Conservation (phyloP, 2,113 vertebrate genomes). For the Brachirus orientalis region DNA sequence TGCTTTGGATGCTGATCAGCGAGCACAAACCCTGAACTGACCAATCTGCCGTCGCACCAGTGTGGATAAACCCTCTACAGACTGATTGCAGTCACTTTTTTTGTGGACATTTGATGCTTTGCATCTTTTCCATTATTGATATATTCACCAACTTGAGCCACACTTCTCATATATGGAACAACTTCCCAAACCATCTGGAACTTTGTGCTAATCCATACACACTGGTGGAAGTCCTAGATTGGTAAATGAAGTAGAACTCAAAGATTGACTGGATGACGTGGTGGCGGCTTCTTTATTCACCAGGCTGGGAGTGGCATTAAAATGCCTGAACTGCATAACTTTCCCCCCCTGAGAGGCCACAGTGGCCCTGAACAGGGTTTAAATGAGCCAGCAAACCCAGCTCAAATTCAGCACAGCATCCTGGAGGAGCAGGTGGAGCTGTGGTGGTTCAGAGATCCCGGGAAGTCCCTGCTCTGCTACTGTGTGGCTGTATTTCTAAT, state of each 20-base stretch:
- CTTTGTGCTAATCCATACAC: neutral
- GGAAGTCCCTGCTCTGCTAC: slow-evolving; percentile 92
- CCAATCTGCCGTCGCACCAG: neutral
- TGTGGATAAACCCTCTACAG: slow-evolving; percentile 3
- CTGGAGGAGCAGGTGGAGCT: slow-evolving; percentile 96
- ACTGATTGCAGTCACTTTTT: too few relatives aligned
- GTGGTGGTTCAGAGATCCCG: slow-evolving; percentile 96
- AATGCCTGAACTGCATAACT: slow-evolving; percentile 87
- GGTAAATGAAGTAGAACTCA: neutral
- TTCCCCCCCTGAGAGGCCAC: slow-evolving; percentile 71
- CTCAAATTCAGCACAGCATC: slow-evolving; percentile 86
- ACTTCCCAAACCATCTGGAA: neutral
- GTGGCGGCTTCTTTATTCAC: slow-evolving; percentile 40
- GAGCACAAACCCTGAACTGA: slow-evolving; percentile 31
- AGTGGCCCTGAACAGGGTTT: slow-evolving; percentile 38
- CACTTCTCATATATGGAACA: neutral
- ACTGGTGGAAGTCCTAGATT: neutral
- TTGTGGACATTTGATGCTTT: too few relatives aligned
- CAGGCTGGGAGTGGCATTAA: slow-evolving; percentile 46
- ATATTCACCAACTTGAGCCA: too few relatives aligned
- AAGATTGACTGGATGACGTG: slow-evolving; percentile 17
- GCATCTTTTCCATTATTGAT: too few relatives aligned
- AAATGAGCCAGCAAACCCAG: slow-evolving; percentile 60
- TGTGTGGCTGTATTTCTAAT: slow-evolving; percentile 88
- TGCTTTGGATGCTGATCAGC: slow-evolving; percentile 28